Conservation (phyloP, 2,797 vertebrate genomes). For the Benthosema pterotum region DNA sequence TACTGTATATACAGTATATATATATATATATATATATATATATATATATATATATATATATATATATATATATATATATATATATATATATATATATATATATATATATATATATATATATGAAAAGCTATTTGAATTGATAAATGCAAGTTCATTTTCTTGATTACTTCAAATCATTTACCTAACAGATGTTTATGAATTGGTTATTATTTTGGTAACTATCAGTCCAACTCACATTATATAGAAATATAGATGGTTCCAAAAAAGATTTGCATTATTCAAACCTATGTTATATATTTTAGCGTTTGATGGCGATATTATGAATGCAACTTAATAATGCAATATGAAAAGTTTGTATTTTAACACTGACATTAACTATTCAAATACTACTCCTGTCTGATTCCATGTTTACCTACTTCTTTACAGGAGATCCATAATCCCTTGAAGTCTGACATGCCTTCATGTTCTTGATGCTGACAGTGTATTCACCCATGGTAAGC, state of each 20-base stretch:
- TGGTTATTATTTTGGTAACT: background rate
- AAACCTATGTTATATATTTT: background rate
- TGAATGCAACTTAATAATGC: background rate
- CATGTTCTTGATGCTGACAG: conserved; percentile 33
- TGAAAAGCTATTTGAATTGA: background rate
- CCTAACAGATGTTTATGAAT: background rate
- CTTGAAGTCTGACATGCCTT: conserved; percentile 37
- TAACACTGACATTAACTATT: background rate
- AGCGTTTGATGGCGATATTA: conserved; percentile 1
- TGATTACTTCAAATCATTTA: background rate
- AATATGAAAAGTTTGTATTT: background rate
- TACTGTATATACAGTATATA: no score
- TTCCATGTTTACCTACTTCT: conserved; percentile 13
- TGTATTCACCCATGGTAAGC: conserved; percentile 67
- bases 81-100: no score
- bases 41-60: no score
- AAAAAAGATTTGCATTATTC: background rate
- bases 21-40: no score
- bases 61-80: no score
- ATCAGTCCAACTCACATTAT: background rate
- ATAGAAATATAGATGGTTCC: background rate
- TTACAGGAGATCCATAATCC: conserved; percentile 41
- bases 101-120: no score
- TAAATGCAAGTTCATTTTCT: conserved; percentile 3
- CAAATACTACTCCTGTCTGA: conserved; percentile 16